Base-by-base conservation (phyloP, 2,888 invertebrate genomes). In the Microchrysa polita region DNA sequence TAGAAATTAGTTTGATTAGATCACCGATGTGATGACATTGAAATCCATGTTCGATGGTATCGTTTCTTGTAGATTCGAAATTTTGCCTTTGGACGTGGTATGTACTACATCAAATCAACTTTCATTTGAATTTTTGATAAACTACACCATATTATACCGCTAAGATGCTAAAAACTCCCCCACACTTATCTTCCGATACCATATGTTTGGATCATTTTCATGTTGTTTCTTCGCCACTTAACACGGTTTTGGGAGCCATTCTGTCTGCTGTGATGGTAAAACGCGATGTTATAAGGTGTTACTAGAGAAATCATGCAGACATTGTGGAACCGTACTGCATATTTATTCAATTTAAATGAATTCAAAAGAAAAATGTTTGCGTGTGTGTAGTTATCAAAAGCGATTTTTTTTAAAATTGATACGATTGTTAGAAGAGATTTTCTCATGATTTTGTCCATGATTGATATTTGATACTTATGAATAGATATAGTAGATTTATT, bases 261-360 rank as follows among this genome's bases (percentile, higher is more conserved):
- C 59, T 59, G 59, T 59, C 59, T 59, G 59, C 22, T 48, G 10
- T n/a, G 48, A 48, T 10, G 48, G 12, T 48, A 12, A n/a, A 23
- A 27, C n/a, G 7, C 27, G 27, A 34, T 34, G 27, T 34, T 34
- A 7, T n/a, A 27, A 20, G 22, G 55, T 57, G 22, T 22, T 59
- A 23, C n/a, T 23, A 23, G 27, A 59, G 23, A 23, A 59, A 22
- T 59, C 59, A 27, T 59, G 59, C 27, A 59, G 59, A 59, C 59
- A 59, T 59, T 59, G 23, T 59, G 59, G 59, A 59, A 59, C 59
- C 59, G 22, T n/a, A 2, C 48, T 48, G 48, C 48, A 48, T 48
- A 48, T n/a, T n/a, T 48, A 48, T 48, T 48, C 16, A 12, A 5
- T 48, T n/a, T 48, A n/a, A 48, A 48, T 48, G 16, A n/a, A 48